phyloP scores from a whole-genome alignment of 2,888 invertebrate genomes.

The Sepioteuthis lessoniana region DNA sequence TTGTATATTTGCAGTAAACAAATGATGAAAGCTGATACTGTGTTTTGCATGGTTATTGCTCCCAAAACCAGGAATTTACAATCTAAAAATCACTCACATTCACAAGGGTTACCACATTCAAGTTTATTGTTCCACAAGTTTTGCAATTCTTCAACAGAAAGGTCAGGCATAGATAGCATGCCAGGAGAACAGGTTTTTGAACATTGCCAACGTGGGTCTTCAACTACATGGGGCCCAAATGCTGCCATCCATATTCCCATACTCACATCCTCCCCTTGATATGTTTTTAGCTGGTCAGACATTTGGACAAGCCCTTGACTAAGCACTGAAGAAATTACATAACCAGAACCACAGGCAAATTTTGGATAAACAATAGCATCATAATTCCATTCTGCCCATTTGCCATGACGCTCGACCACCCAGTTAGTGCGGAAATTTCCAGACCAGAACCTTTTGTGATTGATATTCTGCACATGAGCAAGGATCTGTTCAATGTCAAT shows the following conservation, averaged over 20 bases:
- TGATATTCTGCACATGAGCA: slow-evolving; percentile 53
- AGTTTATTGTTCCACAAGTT: slow-evolving; percentile 59
- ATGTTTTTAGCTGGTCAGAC: slow-evolving; percentile 61
- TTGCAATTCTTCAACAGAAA: slow-evolving; percentile 56
- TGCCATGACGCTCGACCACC: slow-evolving; percentile 72
- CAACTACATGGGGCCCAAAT: slow-evolving; percentile 53
- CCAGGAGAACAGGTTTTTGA: slow-evolving; percentile 57
- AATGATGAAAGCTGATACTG: background rate
- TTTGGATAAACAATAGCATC: slow-evolving; percentile 69
- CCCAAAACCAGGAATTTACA: background rate
- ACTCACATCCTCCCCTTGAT: slow-evolving; percentile 74
- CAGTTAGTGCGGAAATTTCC: slow-evolving; percentile 71
- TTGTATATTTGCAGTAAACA: background rate
- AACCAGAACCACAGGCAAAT: slow-evolving; percentile 75
- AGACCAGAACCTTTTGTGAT: slow-evolving; percentile 59
- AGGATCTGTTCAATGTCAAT: slow-evolving; percentile 65
- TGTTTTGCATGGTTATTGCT: background rate
- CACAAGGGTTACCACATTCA: slow-evolving; percentile 60
- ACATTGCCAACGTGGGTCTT: slow-evolving; percentile 62
- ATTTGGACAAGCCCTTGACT: slow-evolving; percentile 69
- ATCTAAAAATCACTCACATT: slow-evolving; percentile 34
- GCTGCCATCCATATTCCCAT: slow-evolving; percentile 74
- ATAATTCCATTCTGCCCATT: slow-evolving; percentile 73
- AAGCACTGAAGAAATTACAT: slow-evolving; percentile 68
- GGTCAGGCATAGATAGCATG: slow-evolving; percentile 60